Base-by-base conservation (phyloP, 2,888 invertebrate genomes). In the Ephialtes manifestator region DNA sequence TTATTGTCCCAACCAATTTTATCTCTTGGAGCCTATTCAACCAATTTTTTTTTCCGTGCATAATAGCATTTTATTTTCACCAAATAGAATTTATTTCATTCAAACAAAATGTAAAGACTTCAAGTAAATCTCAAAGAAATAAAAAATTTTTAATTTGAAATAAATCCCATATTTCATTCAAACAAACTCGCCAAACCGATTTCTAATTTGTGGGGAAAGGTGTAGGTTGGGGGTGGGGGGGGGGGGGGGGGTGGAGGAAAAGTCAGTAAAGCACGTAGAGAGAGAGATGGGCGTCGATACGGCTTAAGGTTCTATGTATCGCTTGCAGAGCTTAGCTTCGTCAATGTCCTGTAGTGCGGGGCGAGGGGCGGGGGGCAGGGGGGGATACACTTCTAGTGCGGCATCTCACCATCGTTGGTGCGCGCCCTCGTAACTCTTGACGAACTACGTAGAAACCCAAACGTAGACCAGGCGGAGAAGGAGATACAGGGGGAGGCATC, bases 221-320 rank as follows among this genome's bases (percentile, higher is more conserved):
- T 10, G 28, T 4, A 3, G 31, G 28, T 20, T 31, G 60, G 13
- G 31, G 35, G 0, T 15, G 67, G 46, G 75, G n/a, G n/a, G n/a
- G n/a, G 58, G 55, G 72, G 80, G 67, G 31, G 15, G 86, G 53
- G 58, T 24, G 15, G 48, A 20, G 39, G 28, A 48, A 67, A 63
- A 75, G 53, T 67, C 39, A 18, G 78, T 65, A 20, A 75, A 72
- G 63, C 11, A 63, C 67, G 70, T 63, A 55, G 68, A 31, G 65
- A 55, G 68, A 31, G 51, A 39, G 63, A 11, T 55, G 18, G 85
- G 90, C 91, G 89, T 91, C 92, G 91, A 92, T 91, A 89, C 91
- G 91, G 93, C 93, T 93, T 93, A 93, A 91, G 91, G 90, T 90
- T 90, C 91, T 90, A 89, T 89, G 92, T 90, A 89, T 88, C 92